Conservation (phyloP, 2,888 invertebrate genomes). For the Pheosia tremula region DNA sequence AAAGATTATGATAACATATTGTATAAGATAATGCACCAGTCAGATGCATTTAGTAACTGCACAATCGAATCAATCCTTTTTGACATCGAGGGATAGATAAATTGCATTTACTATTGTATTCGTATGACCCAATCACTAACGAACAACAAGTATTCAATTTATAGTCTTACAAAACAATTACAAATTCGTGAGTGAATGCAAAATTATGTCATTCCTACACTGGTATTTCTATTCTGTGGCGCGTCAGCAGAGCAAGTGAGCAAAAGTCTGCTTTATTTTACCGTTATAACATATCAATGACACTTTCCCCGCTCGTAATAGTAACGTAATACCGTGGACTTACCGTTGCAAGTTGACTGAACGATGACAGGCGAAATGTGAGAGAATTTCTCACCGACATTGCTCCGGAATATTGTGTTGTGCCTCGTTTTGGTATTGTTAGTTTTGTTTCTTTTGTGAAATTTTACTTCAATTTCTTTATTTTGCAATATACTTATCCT, state of each 20-base stretch:
- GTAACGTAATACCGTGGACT: conserved; percentile 36
- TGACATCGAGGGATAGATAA: background rate
- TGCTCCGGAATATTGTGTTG: background rate
- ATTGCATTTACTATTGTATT: background rate
- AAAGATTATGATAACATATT: background rate
- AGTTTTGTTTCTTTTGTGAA: background rate
- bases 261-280: conserved; percentile 43
- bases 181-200: no score
- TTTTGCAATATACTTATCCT: background rate
- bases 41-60: background rate
- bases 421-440: background rate
- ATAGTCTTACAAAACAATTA: no score
- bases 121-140: conserved; percentile 2
- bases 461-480: background rate
- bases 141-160: background rate
- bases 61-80: background rate
- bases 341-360: conserved; percentile 12
- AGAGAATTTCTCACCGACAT: background rate
- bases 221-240: conserved; percentile 16
- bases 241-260: conserved; percentile 18
- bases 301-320: conserved; percentile 71
- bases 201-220: background rate
- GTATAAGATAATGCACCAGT: background rate
- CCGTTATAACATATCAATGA: conserved; percentile 74
- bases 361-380: conserved; percentile 4